Percentiles rank a stretch among this genome's conserved stretches.
These are phyloP conservation scores for Esox lucius DNA, from an alignment of 2,797 vertebrate genomes.

Conservation along the genomic window DNA sequence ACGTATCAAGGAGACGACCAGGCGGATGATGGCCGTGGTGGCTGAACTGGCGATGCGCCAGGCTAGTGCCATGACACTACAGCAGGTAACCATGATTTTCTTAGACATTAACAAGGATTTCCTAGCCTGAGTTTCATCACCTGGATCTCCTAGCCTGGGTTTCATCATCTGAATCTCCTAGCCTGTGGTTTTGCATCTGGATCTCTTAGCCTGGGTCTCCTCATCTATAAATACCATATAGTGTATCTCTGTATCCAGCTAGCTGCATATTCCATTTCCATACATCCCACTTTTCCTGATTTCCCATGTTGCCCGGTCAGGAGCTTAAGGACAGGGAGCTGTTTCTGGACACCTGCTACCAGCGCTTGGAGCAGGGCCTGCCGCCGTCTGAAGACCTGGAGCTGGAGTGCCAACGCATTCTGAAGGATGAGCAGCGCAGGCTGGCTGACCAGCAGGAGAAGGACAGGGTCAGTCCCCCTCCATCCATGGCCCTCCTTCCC, in stretches of 20 bases:
- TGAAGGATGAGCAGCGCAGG: constrained; percentile 72
- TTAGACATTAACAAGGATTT: neutral
- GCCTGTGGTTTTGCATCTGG: too few relatives aligned
- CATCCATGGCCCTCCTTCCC: neutral
- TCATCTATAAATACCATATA: too few relatives aligned
- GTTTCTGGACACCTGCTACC: constrained; percentile 76
- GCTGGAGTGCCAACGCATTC: constrained; percentile 75
- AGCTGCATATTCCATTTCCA: neutral
- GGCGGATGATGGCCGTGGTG: constrained; percentile 80
- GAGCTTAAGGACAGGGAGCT: constrained; percentile 81
- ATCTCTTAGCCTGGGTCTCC: neutral
- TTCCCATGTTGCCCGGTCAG: neutral
- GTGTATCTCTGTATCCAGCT: too few relatives aligned
- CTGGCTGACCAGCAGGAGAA: constrained; percentile 70
- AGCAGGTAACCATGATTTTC: constrained; percentile 53
- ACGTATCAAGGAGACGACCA: constrained; percentile 37
- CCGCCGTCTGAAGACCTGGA: constrained; percentile 80
- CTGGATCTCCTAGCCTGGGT: too few relatives aligned
- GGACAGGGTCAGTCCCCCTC: constrained; percentile 68
- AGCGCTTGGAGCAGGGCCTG: constrained; percentile 79
- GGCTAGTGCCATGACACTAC: constrained; percentile 76
- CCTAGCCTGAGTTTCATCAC: too few relatives aligned
- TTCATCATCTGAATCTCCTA: neutral
- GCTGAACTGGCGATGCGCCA: constrained; percentile 89
- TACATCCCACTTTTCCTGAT: neutral